Base-by-base conservation (phyloP, 1,140 invertebrate genomes). In the Pantala flavescens region DNA sequence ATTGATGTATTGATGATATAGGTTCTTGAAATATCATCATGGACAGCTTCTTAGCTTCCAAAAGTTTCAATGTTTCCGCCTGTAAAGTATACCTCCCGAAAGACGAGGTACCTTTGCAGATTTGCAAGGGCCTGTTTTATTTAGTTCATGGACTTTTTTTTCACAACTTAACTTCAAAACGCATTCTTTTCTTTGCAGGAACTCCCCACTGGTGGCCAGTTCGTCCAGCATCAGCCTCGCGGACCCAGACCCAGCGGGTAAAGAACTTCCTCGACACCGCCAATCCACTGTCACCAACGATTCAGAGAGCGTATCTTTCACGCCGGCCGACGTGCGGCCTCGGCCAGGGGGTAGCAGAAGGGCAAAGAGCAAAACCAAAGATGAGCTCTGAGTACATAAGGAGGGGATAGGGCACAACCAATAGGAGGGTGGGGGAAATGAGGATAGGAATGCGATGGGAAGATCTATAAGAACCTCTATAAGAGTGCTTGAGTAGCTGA, bases 201-300 rank as follows among this genome's bases (percentile, higher is more conserved):
- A 21, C 16, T 63, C 49, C 5, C 49, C 14, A 16, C 49, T 63
- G 16, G 49, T 63, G 49, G 49, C 49, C 16, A 63, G 49, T 12
- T 63, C 49, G 5, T 78, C 78, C n/a, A 77, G 74, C 21, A 79
- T 79, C 42, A 78, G 77, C 43, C 73, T 79, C 72, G 76, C 77
- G 11, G 77, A 79, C 70, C 71, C 77, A 5, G 78, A 79, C 74
- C 78, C 78, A 23, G 75, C 77, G 0, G 78, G 77, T 16, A 78
- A 78, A 24, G 76, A 76, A 10, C 73, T 79, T 12, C 77, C 77
- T 7, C 71, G 75, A 16, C 78, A 78, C 70, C 63, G 74, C 23
- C 75, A 74, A 16, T 77, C 75, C 21, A 76, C 76, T 23, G 76
- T 77, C 7, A 71, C 72, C 23, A 73, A 55, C 24, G 70, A 76